phyloP scores from a whole-genome alignment of 1,140 invertebrate genomes.

The Rhagoletis pomonella region DNA sequence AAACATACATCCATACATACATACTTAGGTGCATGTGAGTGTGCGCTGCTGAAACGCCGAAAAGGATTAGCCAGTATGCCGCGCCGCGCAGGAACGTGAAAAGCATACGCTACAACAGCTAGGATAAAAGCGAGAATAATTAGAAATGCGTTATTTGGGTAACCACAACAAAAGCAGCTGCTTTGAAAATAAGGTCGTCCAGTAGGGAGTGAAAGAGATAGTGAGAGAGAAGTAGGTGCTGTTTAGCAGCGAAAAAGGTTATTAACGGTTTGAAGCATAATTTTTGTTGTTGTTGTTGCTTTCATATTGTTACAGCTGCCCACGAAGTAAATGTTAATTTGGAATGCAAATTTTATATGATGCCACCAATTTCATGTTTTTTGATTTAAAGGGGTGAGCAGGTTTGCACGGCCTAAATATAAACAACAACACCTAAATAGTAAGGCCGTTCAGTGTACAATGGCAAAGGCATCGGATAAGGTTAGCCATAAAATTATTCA shows the following conservation, averaged over 20 bases:
- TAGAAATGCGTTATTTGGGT: conserved; percentile 16
- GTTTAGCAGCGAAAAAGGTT: too few species aligned
- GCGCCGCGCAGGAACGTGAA: background rate
- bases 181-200: background rate
- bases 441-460: background rate
- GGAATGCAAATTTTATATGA: background rate
- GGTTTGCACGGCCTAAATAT: conserved; percentile 1
- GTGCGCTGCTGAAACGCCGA: too few species aligned
- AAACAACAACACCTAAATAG: background rate
- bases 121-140: background rate
- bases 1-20: background rate
- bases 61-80: too few species aligned
- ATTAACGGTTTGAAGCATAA: too few species aligned
- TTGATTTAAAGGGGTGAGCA: background rate
- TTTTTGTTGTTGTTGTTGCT: too few species aligned
- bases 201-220: background rate
- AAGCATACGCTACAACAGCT: background rate
- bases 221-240: background rate
- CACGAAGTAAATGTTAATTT: conserved; percentile 18
- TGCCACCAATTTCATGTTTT: background rate
- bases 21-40: too few species aligned
- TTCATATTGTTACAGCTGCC: background rate
- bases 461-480: too few species aligned
- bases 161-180: conserved; percentile 29
- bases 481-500: too few species aligned